Evolutionary conservation across 2,888 invertebrate genomes (phyloP).

Genomic region (Mactromeris polynyma): DNA sequence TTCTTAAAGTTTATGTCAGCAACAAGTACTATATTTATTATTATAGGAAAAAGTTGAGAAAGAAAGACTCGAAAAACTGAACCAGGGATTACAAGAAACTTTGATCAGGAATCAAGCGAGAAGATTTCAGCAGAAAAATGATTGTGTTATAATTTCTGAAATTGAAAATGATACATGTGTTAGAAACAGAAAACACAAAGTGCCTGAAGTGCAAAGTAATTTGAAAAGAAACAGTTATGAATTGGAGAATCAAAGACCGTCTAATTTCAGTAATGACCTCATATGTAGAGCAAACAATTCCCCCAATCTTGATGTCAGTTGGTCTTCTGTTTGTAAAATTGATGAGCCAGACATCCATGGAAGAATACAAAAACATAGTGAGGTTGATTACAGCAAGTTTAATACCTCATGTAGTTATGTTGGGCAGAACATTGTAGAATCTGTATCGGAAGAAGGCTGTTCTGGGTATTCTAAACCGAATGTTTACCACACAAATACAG

Average conservation of each 20-base stretch:
- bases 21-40: no score
- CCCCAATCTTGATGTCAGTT: not conserved
- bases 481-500: not conserved
- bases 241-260: not conserved
- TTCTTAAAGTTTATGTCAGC: no score
- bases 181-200: not conserved
- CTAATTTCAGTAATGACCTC: not conserved
- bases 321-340: no score
- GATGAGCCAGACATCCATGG: not conserved
- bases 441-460: not conserved
- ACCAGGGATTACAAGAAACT: slow-evolving; percentile 61
- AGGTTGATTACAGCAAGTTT: not conserved
- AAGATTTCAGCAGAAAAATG: not conserved
- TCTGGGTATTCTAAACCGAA: not conserved
- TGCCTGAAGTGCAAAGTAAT: not conserved
- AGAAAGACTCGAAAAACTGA: slow-evolving; percentile 54
- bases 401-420: not conserved
- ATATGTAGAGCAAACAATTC: not conserved
- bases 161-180: not conserved
- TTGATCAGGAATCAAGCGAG: not conserved
- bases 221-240: not conserved
- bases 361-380: not conserved
- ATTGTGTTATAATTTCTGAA: not conserved
- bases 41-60: slow-evolving; percentile 60
- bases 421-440: not conserved